Conservation (phyloP, 2,797 vertebrate genomes). For the Sebastes vulpes region DNA sequence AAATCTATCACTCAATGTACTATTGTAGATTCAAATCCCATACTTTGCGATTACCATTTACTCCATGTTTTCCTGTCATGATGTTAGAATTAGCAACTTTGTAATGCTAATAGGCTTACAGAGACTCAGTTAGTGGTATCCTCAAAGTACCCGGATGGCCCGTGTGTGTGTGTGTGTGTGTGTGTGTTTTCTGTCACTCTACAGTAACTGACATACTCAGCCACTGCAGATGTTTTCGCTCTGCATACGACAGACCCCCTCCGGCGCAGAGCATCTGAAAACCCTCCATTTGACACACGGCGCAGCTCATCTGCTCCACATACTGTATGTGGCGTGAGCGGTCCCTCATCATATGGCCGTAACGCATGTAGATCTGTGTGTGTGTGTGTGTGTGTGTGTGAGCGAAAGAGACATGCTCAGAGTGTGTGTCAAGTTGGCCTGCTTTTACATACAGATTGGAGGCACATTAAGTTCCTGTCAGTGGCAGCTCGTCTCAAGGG, state of each 20-base stretch:
- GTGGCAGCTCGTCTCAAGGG: slow-evolving; percentile 40
- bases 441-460: slow-evolving; percentile 55
- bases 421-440: slow-evolving; percentile 21
- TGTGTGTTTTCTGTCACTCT: slow-evolving; percentile 14
- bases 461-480: slow-evolving; percentile 57
- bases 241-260: slow-evolving; percentile 42
- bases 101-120: slow-evolving; percentile 46
- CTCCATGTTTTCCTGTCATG: background rate
- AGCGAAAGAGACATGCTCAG: slow-evolving; percentile 26
- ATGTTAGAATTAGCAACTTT: slow-evolving; percentile 42
- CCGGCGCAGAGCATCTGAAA: slow-evolving; percentile 52
- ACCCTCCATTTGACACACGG: slow-evolving; percentile 56
- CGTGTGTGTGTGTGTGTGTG: background rate
- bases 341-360: slow-evolving; percentile 9
- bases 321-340: background rate
- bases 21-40: background rate
- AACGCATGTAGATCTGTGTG: slow-evolving; percentile 5
- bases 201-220: slow-evolving; percentile 40
- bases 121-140: slow-evolving; percentile 35
- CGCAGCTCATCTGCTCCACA: slow-evolving; percentile 37
- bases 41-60: background rate
- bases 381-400: background rate
- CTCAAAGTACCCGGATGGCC: slow-evolving; percentile 9
- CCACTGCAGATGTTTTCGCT: slow-evolving; percentile 66
- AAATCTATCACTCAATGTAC: background rate